Evolutionary conservation across 2,113 vertebrate genomes (phyloP).

Genomic region (Platichthys flesus): DNA sequence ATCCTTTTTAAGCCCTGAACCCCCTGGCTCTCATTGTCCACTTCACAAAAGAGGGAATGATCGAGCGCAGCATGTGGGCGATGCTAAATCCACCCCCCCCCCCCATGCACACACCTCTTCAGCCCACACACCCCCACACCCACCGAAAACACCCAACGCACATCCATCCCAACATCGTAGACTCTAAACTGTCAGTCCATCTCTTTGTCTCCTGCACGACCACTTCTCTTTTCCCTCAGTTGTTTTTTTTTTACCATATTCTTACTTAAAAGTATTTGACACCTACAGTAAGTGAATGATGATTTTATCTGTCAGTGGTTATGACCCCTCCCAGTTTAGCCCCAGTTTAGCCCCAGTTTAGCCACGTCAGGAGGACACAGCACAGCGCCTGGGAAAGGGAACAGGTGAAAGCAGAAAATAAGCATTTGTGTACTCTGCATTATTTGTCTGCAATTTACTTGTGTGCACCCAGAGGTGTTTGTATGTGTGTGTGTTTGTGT

Average conservation of each 20-base stretch:
- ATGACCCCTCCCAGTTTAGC: not conserved
- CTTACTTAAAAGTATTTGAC: not conserved
- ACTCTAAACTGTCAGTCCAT: not conserved
- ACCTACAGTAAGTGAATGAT: not conserved
- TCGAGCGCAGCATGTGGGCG: constrained; percentile 75
- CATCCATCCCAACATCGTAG: not conserved
- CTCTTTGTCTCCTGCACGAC: not conserved
- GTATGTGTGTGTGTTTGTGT: too few relatives aligned
- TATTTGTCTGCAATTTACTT: too few relatives aligned
- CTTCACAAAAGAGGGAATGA: constrained; percentile 78
- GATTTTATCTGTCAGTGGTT: not conserved
- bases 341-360: not conserved
- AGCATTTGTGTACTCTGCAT: too few relatives aligned
- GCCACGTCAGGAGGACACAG: not conserved
- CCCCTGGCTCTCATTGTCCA: constrained; percentile 71
- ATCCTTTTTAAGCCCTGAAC: constrained; percentile 78
- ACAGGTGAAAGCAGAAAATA: too few relatives aligned
- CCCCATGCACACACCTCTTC: constrained; percentile 36
- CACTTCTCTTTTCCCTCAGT: not conserved
- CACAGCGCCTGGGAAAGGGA: not conserved
- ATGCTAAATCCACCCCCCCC: constrained; percentile 67
- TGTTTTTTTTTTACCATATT: not conserved
- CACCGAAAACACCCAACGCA: constrained; percentile 1
- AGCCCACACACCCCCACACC: constrained; percentile 11
- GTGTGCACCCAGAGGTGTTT: not conserved